Percentiles rank a stretch among this genome's conserved stretches.
Evolutionary conservation across 2,797 vertebrate species (phyloP).

Genomic region (Astyanax mexicanus): DNA sequence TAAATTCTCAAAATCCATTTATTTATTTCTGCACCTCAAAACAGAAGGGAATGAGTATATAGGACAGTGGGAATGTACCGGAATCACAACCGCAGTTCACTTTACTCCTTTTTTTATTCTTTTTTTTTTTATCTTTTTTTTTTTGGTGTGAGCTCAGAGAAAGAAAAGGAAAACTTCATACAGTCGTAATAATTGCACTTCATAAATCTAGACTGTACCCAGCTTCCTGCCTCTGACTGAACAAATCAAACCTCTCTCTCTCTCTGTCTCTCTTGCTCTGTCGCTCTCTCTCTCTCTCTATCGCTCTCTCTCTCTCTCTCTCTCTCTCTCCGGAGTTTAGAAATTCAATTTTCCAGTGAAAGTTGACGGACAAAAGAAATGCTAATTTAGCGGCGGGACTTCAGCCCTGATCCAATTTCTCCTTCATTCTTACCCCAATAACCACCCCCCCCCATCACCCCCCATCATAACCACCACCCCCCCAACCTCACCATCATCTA

Average conservation of each 20-base stretch:
- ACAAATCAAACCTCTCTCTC: conserved; percentile 27
- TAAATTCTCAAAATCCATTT: conserved; percentile 84
- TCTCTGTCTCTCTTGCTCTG: too few relatives aligned
- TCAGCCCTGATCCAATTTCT: conserved; percentile 78
- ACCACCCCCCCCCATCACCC: background rate
- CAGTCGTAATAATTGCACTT: conserved; percentile 88
- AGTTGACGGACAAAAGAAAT: conserved; percentile 82
- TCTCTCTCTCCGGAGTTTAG: conserved; percentile 70
- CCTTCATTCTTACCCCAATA: conserved; percentile 53
- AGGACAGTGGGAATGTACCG: conserved; percentile 82
- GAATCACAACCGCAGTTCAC: conserved; percentile 82
- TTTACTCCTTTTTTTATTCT: background rate
- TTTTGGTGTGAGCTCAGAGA: conserved; percentile 86
- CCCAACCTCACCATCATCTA: too few relatives aligned
- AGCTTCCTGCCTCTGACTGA: conserved; percentile 65
- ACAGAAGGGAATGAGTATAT: conserved; percentile 76
- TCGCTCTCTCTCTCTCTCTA: conserved; percentile 41
- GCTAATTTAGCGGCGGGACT: conserved; percentile 79
- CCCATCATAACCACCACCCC: too few relatives aligned
- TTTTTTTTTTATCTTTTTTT: conserved; percentile 60
- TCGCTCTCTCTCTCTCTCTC: conserved; percentile 25
- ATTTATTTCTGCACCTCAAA: conserved; percentile 86
- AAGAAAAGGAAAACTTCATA: conserved; percentile 77
- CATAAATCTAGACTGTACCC: conserved; percentile 82
- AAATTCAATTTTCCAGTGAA: conserved; percentile 83